Conservation (phyloP, 2,113 vertebrate species). For the Coturnix japonica region DNA sequence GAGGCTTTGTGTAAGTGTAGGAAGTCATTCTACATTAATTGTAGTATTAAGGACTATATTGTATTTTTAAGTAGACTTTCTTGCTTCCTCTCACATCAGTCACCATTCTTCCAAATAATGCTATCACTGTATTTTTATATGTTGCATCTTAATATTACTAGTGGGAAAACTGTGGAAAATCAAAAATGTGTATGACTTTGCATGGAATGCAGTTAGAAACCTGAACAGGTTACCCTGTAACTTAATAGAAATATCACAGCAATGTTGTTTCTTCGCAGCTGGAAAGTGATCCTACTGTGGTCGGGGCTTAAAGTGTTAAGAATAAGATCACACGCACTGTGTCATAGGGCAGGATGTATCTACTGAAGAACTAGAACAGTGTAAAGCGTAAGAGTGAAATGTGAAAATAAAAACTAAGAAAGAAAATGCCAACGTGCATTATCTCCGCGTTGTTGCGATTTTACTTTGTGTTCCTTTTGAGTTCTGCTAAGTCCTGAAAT, state of each 20-base stretch:
- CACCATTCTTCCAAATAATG: not conserved
- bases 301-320: not conserved
- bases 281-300: not conserved
- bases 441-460: not conserved
- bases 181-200: not conserved
- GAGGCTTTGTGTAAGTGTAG: not conserved
- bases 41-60: not conserved
- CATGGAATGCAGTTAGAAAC: not conserved
- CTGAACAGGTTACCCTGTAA: not conserved
- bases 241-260: not conserved
- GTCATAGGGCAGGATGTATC: not conserved
- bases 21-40: not conserved
- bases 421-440: not conserved
- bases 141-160: not conserved
- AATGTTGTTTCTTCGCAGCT: not conserved
- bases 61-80: not conserved
- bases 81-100: not conserved
- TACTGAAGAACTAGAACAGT: not conserved
- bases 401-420: not conserved
- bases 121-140: not conserved
- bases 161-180: not conserved
- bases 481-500: not conserved
- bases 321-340: not conserved
- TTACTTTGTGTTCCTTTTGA: not conserved
- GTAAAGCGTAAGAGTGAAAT: not conserved